These are phyloP conservation scores for Neopelma chrysocephalum DNA, from an alignment of 2,797 vertebrate species.

Conservation along the genomic window DNA sequence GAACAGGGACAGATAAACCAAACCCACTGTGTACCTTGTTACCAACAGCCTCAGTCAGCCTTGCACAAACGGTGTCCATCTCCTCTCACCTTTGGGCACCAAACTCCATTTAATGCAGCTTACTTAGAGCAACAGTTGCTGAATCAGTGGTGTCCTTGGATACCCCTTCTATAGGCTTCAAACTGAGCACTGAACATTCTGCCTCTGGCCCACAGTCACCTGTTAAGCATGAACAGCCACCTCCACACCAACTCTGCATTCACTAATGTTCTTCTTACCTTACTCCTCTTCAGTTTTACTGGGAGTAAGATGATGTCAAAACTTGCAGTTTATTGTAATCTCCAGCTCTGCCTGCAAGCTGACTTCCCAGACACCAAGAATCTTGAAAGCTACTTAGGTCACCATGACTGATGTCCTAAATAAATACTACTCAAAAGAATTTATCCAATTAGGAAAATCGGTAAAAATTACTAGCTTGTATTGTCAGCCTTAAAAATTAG, in stretches of 20 bases:
- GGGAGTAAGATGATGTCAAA: neutral
- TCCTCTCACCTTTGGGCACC: neutral
- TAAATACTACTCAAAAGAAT: neutral
- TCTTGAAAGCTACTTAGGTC: neutral
- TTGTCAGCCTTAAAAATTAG: neutral
- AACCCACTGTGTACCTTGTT: fast-evolving
- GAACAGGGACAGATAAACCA: neutral
- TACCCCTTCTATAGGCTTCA: neutral
- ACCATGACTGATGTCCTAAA: neutral
- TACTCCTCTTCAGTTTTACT: neutral
- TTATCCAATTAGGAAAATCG: neutral
- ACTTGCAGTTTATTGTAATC: neutral
- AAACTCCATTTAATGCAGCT: neutral
- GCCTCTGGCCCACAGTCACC: neutral
- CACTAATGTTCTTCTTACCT: neutral
- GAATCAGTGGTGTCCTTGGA: neutral
- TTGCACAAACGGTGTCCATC: fast-evolving
- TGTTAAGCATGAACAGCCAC: neutral
- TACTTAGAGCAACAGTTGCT: neutral
- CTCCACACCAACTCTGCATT: neutral
- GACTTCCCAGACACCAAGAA: neutral
- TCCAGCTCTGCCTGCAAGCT: neutral
- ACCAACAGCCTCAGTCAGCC: neutral
- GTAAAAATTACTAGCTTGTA: neutral
- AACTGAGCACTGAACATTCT: neutral